These are phyloP conservation scores for Eueides isabella DNA, from an alignment of 1,140 invertebrate species.

Conservation along the genomic window DNA sequence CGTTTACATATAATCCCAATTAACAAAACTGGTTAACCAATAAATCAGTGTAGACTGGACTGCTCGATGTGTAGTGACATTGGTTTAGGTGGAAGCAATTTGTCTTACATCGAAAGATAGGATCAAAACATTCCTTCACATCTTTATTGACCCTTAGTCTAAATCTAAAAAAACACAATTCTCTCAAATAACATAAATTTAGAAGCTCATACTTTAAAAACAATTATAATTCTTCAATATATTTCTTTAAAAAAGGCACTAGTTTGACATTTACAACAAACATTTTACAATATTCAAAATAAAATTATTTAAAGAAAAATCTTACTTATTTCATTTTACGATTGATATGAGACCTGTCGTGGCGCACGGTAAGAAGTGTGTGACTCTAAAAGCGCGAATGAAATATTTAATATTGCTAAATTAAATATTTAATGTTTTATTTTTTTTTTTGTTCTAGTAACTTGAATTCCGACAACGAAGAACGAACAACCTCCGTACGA, in stretches of 20 bases:
- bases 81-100: slow-evolving; percentile 62
- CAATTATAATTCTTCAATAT: background rate
- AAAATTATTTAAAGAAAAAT: background rate
- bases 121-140: slow-evolving; percentile 51
- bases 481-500: too few relatives aligned
- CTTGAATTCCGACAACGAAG: too few relatives aligned
- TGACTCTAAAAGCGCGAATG: too few relatives aligned
- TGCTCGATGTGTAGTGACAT: slow-evolving; percentile 57
- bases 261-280: background rate
- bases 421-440: too few relatives aligned
- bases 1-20: slow-evolving; percentile 44
- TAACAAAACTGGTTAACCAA: slow-evolving; percentile 50
- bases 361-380: too few relatives aligned
- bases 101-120: slow-evolving; percentile 69
- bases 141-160: slow-evolving; percentile 43
- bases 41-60: slow-evolving; percentile 62
- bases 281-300: background rate
- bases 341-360: too few relatives aligned
- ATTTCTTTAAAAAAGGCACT: background rate
- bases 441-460: too few relatives aligned
- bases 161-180: slow-evolving; percentile 15
- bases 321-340: too few relatives aligned
- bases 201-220: background rate
- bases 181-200: background rate
- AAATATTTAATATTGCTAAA: too few relatives aligned